phyloP scores from a whole-genome alignment of 2,797 vertebrate genomes.

The Semotilus atromaculatus region DNA sequence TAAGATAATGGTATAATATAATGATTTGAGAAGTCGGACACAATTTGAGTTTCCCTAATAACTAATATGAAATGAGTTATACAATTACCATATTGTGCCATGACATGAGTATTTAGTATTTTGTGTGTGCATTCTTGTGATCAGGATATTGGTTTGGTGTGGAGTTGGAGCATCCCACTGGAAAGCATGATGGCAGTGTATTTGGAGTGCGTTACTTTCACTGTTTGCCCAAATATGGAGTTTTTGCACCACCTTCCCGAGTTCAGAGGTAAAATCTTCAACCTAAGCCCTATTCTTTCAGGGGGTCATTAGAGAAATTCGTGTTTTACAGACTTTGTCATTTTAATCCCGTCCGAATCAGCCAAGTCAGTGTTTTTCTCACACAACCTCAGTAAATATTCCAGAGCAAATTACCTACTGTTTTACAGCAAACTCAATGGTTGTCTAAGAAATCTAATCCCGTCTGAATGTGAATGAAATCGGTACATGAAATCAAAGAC shows the following conservation, averaged over 20 bases:
- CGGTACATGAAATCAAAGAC: too few relatives aligned
- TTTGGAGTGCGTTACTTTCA: slow-evolving; percentile 93
- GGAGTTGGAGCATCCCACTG: slow-evolving; percentile 88
- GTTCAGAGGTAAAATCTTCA: slow-evolving; percentile 84
- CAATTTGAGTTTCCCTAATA: neutral
- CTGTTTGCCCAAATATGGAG: slow-evolving; percentile 88
- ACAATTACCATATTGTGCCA: neutral
- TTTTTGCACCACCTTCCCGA: slow-evolving; percentile 91
- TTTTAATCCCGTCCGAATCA: too few relatives aligned
- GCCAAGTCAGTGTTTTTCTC: too few relatives aligned
- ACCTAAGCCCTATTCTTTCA: too few relatives aligned
- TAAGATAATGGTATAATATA: neutral
- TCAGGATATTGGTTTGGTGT: slow-evolving; percentile 93
- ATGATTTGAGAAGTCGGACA: neutral
- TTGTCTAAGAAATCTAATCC: too few relatives aligned
- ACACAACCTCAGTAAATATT: too few relatives aligned
- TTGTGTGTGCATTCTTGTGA: slow-evolving; percentile 23
- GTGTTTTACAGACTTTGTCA: too few relatives aligned
- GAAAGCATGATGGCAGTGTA: slow-evolving; percentile 93
- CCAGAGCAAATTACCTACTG: too few relatives aligned
- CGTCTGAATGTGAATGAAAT: too few relatives aligned
- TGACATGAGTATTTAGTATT: slow-evolving; percentile 19
- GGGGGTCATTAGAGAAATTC: too few relatives aligned
- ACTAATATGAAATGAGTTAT: neutral
- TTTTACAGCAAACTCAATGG: too few relatives aligned